Percentiles rank a stretch among this genome's conserved stretches.
These are phyloP conservation scores for Phthorimaea operculella DNA, from an alignment of 1,140 invertebrate species.

Conservation along the genomic window DNA sequence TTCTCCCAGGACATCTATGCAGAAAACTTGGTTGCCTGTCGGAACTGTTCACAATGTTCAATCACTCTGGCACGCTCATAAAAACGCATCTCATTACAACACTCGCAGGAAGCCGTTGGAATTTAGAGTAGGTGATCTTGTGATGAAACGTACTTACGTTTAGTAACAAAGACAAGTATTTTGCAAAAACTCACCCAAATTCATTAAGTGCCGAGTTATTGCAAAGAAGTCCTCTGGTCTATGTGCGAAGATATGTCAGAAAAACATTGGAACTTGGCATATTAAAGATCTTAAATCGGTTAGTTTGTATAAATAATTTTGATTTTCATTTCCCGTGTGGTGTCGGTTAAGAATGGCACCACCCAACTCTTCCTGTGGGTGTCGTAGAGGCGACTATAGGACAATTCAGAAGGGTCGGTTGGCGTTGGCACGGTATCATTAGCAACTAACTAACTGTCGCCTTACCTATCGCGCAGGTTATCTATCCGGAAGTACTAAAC, in stretches of 20 bases:
- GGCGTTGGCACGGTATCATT: too few relatives aligned
- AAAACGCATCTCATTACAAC: constrained; percentile 4
- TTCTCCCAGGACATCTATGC: constrained; percentile 3
- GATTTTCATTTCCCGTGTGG: not conserved
- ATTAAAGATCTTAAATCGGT: constrained; percentile 5
- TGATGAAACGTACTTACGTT: constrained; percentile 1
- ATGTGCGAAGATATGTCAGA: not conserved
- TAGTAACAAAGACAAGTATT: constrained; percentile 3
- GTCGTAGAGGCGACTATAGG: too few relatives aligned
- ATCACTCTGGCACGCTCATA: constrained; percentile 2
- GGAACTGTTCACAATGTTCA: not conserved
- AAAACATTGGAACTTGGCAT: constrained; percentile 2
- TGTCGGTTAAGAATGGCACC: too few relatives aligned
- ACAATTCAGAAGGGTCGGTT: too few relatives aligned
- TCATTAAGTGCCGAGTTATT: constrained; percentile 1
- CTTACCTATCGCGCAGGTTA: too few relatives aligned
- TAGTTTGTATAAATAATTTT: not conserved
- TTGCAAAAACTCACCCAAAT: constrained; percentile 1
- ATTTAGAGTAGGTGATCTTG: constrained; percentile 4
- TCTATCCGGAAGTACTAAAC: too few relatives aligned
- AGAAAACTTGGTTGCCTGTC: constrained; percentile 8
- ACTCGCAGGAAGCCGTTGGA: not conserved
- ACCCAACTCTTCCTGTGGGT: too few relatives aligned
- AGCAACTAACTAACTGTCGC: too few relatives aligned
- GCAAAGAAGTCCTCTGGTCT: constrained; percentile 5